Base-by-base conservation (phyloP, 2,888 invertebrate species). In the Ochropacha duplaris region DNA sequence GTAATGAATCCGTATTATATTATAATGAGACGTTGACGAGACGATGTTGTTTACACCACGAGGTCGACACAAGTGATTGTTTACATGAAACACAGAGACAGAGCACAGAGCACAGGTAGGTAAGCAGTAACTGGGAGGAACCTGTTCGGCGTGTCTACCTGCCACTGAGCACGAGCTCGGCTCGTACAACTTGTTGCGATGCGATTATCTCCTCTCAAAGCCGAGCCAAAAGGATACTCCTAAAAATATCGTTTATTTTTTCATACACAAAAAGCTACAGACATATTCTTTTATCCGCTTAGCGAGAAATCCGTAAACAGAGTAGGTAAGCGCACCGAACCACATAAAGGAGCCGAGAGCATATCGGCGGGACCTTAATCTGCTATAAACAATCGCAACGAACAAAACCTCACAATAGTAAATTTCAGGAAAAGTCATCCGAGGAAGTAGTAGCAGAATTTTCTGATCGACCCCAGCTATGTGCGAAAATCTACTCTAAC, bases 371-470 rank as follows among this genome's bases (percentile, higher is more conserved):
- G 71, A 79, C 82, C 81, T 81, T 83, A 81, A 86, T 86, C 86
- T 79, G 80, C 84, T 79, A 80, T 86, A 87, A 86, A 86, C 87
- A 87, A 86, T 84, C 79, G 80, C 77, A 64, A 66, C 74, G 76
- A 79, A 81, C 86, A 79, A 81, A 83, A 81, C 84, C 81, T 71
- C 71, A 77, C 79, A 76, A 83, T 82, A 86, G 74, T 85, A 86
- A 76, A 84, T 85, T 83, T 79, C 76, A 74, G 77, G 78, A 82
- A 76, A 78, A 84, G 81, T 86, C 84, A 87, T 86, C 83, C 81
- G 71, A 77, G 70, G 77, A 69, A 83, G 81, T 84, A 83, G 86
- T 84, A 76, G 78, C 75, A 73, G 80, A 81, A 79, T 83, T 82
- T 81, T 82, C 73, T 74, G 78, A 84, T 83, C 79, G 64, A 61